These are phyloP conservation scores for Oeneis ivallda DNA, from an alignment of 2,888 invertebrate species.

Conservation along the genomic window DNA sequence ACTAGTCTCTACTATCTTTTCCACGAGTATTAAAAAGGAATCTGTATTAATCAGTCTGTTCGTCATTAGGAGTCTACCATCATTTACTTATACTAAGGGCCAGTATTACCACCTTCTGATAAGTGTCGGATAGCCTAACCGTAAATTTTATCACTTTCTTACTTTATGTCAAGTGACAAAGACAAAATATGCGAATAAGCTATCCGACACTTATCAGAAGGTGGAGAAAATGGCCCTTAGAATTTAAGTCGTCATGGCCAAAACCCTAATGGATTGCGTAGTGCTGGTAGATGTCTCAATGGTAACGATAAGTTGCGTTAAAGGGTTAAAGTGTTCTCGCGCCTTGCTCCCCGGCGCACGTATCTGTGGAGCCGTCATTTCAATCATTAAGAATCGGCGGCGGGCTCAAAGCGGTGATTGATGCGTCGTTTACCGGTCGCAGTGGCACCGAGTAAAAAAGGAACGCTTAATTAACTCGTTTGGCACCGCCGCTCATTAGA, in stretches of 20 bases:
- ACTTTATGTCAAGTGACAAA: no score
- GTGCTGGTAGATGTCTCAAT: constrained; percentile 6
- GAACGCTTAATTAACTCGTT: constrained; percentile 80
- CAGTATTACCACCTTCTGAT: no score
- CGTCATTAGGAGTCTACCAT: no score
- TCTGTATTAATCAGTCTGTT: no score
- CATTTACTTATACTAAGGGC: no score
- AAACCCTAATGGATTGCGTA: neutral
- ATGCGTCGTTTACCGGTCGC: constrained; percentile 78
- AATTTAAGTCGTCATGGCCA: neutral
- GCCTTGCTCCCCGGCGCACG: constrained; percentile 19
- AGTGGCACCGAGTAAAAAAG: constrained; percentile 76
- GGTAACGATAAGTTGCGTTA: constrained; percentile 13
- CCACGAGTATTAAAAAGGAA: no score
- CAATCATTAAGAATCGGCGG: constrained; percentile 79
- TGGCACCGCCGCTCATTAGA: constrained; percentile 81
- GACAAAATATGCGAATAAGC: no score
- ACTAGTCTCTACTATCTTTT: no score
- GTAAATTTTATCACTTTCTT: no score
- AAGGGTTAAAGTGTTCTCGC: constrained; percentile 17
- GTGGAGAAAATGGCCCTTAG: no score
- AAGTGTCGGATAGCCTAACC: no score
- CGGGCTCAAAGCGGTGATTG: constrained; percentile 77
- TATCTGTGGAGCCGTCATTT: constrained; percentile 57
- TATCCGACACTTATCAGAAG: no score